Evolutionary conservation across 2,113 vertebrate genomes (phyloP), one percentile per base, ranked within the genome.

Genomic region (Notarius lentiginosus): DNA sequence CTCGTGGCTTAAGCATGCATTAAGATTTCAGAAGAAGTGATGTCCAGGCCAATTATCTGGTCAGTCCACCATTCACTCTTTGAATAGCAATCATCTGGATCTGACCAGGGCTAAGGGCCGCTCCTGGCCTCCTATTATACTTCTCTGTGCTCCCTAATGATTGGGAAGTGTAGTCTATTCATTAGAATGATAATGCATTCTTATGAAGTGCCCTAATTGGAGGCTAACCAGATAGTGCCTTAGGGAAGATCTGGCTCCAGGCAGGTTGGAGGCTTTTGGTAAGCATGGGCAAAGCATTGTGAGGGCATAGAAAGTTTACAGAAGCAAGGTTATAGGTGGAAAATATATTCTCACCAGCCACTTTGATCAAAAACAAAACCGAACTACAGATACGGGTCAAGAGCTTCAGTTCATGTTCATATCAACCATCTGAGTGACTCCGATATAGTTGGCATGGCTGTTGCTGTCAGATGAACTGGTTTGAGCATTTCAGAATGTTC

Each of bases 181-280:
- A 84, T 91, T 91, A 89, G 86, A 87, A 89, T 47, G 84, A 85
- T 87, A 87, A 92, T 86, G 76, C 83, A 90, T 90, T 90, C 84
- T 84, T 90, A 89, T 79, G 81, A 89, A 86, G 87, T 86, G 63
- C 72, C 49, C 72, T 88, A 87, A 86, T 92, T 92, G 84, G 83
- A 80, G 81, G 86, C 81, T 87, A 88, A 82, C 83, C 63, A 86
- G 88, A 77, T n/a, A 84, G 77, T 51, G 76, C 53, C n/a, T 55
- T 47, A n/a, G 56, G 77, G 79, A 79, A 49, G 77, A 76, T 73
- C 15, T 7, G 7, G 58, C 18, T 30, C 63, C 55, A 60, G 66
- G 53, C 63, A 5, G 49, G 55, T 55, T 66, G 8, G 30, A 85
- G 47, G 27, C 8, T 80, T 60, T 56, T 56, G n/a, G 30, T 34